Conservation (phyloP, 2,113 vertebrate species). For the Brienomyrus longianalis region DNA sequence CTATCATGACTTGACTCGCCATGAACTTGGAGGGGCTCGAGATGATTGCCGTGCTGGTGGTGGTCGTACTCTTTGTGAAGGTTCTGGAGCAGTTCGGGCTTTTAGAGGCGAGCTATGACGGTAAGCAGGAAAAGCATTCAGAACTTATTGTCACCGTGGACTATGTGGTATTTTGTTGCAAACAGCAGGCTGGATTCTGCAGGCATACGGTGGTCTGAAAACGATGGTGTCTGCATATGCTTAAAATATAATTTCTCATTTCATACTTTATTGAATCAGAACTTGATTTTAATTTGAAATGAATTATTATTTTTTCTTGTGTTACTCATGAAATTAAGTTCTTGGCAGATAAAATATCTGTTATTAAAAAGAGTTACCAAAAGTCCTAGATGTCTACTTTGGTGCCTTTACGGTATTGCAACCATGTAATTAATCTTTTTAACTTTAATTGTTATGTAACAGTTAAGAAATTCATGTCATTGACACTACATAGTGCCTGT, state of each 20-base stretch:
- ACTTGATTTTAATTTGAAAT: neutral
- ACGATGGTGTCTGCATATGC: neutral
- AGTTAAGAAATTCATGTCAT: neutral
- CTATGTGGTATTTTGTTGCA: neutral
- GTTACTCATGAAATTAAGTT: neutral
- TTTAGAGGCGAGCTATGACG: conserved; percentile 82
- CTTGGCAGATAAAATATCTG: neutral
- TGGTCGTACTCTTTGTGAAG: conserved; percentile 94
- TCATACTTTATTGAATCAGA: neutral
- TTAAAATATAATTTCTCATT: neutral
- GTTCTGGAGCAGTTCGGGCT: conserved; percentile 95
- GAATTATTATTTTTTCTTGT: neutral
- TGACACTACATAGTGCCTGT: neutral
- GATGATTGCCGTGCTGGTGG: conserved; percentile 91
- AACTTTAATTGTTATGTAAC: neutral
- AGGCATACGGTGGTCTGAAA: neutral
- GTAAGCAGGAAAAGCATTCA: conserved; percentile 65
- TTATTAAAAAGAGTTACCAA: neutral
- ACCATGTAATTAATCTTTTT: neutral
- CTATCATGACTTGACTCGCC: conserved; percentile 73
- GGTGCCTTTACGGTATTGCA: neutral
- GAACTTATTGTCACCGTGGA: neutral
- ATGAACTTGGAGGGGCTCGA: conserved; percentile 98
- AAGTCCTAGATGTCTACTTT: neutral
- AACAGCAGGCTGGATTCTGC: neutral